These are phyloP conservation scores for Drosophila flavopinicola DNA, from an alignment of 2,888 invertebrate species.

Conservation along the genomic window DNA sequence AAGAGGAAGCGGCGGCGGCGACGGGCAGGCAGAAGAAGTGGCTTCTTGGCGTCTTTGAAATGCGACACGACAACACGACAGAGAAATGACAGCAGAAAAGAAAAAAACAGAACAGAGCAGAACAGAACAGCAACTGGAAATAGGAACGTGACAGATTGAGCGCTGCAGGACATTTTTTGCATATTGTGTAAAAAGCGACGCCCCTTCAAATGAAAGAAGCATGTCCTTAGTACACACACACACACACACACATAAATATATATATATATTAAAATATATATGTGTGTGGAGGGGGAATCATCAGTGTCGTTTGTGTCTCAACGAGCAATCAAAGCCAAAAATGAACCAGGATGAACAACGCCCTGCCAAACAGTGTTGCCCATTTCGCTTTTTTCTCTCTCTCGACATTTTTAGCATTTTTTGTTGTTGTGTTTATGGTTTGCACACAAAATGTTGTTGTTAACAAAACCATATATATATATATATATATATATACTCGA, in stretches of 20 bases:
- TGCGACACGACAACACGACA: slow-evolving; percentile 42
- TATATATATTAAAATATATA: background rate
- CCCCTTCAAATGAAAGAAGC: slow-evolving; percentile 23
- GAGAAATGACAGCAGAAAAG: slow-evolving; percentile 23
- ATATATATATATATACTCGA: too few species aligned
- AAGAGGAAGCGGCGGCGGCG: slow-evolving; percentile 18
- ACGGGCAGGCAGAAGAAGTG: slow-evolving; percentile 1
- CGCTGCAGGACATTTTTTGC: slow-evolving; percentile 64
- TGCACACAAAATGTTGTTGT: too few species aligned
- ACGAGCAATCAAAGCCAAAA: slow-evolving; percentile 52
- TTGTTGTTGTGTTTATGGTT: too few species aligned
- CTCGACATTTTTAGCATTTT: too few species aligned
- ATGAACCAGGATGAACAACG: slow-evolving; percentile 19
- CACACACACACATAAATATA: background rate
- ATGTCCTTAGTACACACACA: slow-evolving; percentile 12
- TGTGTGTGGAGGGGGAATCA: slow-evolving; percentile 11
- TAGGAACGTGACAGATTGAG: slow-evolving; percentile 62
- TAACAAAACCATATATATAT: too few species aligned
- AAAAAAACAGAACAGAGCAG: too few species aligned
- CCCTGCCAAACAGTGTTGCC: background rate
- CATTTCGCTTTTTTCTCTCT: too few species aligned
- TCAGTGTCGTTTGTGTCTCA: slow-evolving; percentile 41
- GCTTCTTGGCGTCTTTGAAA: slow-evolving; percentile 43
- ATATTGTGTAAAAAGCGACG: slow-evolving; percentile 25
- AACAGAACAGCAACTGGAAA: slow-evolving; percentile 33